Evolutionary conservation across 64 coral and sea anemone species (phyloP).

Genomic region (Dendrophyllia cribrosa): DNA sequence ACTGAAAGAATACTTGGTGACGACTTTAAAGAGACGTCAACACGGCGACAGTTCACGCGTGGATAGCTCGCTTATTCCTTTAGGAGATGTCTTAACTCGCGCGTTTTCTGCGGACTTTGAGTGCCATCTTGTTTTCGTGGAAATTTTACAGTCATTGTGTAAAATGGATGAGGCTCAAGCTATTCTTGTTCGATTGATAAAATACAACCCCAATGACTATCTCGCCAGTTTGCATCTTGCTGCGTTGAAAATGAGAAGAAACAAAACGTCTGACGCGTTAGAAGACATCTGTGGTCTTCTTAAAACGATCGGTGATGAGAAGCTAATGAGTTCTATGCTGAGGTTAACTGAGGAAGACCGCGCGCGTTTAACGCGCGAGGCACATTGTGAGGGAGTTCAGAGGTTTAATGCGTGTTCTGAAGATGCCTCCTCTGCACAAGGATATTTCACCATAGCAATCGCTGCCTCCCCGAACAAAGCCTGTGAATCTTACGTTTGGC

Average conservation of each 20-base stretch:
- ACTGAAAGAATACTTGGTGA: conserved; percentile 55
- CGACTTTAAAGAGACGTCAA: conserved; percentile 34
- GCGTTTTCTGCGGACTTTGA: conserved; percentile 71
- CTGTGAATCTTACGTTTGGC: conserved; percentile 62
- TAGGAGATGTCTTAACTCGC: conserved; percentile 74
- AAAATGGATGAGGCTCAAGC: conserved; percentile 83
- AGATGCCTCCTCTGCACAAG: conserved; percentile 11
- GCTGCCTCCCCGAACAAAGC: conserved; percentile 71
- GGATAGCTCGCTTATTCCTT: conserved; percentile 22
- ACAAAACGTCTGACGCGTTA: conserved; percentile 47
- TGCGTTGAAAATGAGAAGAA: conserved; percentile 71
- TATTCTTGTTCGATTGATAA: conserved; percentile 75
- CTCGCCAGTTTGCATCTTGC: conserved; percentile 69
- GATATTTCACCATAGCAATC: conserved; percentile 74
- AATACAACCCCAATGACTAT: conserved; percentile 65
- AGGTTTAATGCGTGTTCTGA: background rate
- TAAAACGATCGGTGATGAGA: conserved; percentile 70
- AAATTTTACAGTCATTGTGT: conserved; percentile 56
- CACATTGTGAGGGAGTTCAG: conserved; percentile 70
- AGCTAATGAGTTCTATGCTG: conserved; percentile 46
- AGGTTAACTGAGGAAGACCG: conserved; percentile 34
- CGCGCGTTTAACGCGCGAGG: conserved; percentile 56
- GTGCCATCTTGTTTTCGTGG: conserved; percentile 80
- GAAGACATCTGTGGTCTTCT: conserved; percentile 68
- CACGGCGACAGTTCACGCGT: conserved; percentile 1